Conservation (phyloP, 2,113 vertebrate species). For the Menura novaehollandiae region DNA sequence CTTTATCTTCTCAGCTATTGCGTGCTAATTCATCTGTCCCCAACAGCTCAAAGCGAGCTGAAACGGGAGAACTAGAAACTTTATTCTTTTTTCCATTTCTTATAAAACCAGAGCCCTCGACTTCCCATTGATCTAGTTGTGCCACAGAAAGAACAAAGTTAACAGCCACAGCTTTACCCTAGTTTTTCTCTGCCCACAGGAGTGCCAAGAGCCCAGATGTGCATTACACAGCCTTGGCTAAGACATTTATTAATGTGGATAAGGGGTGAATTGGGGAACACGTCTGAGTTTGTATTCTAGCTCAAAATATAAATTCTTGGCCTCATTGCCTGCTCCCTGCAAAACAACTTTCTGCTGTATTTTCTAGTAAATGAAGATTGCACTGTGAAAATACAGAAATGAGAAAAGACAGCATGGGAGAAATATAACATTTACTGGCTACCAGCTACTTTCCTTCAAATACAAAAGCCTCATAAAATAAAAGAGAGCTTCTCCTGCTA, state of each 20-base stretch:
- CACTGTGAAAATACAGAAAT: background rate
- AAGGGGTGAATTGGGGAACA: background rate
- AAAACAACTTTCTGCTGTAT: background rate
- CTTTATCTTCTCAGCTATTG: background rate
- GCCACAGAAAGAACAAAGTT: background rate
- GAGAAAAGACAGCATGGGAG: background rate
- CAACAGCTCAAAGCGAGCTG: background rate
- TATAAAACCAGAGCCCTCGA: background rate
- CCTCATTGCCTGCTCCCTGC: background rate
- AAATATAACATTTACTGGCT: background rate
- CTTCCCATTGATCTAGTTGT: background rate
- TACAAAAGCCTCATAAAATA: background rate
- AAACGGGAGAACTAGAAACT: background rate
- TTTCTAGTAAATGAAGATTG: slow-evolving; percentile 9
- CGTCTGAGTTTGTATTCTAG: background rate
- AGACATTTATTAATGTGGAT: background rate
- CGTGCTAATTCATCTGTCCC: background rate
- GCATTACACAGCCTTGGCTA: background rate
- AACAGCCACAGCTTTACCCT: background rate
- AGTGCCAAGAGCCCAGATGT: background rate
- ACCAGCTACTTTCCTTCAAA: background rate
- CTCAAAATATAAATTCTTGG: background rate
- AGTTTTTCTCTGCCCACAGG: background rate
- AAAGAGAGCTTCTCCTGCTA: background rate
- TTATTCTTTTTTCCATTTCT: slow-evolving; percentile 34